These are phyloP conservation scores for Pristis pectinata DNA, from an alignment of 2,797 vertebrate species.

Conservation along the genomic window DNA sequence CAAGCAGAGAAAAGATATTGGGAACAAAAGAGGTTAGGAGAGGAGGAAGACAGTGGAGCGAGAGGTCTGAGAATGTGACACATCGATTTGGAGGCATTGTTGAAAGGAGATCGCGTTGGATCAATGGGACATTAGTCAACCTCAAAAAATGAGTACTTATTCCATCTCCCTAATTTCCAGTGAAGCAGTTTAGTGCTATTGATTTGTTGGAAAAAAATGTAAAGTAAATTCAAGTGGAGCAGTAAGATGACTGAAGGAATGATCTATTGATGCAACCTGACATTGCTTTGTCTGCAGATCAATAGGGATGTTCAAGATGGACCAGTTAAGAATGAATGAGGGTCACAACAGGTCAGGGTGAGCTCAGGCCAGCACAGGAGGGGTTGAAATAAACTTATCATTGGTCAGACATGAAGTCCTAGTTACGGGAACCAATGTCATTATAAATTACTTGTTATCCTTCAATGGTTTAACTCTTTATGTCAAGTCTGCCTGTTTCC, in stretches of 20 bases:
- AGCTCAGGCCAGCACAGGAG: constrained; percentile 54
- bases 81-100: background rate
- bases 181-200: constrained; percentile 68
- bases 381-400: constrained; percentile 17
- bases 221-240: constrained; percentile 65
- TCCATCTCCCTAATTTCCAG: constrained; percentile 72
- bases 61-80: background rate
- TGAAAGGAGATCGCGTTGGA: constrained; percentile 20
- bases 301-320: constrained; percentile 62
- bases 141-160: constrained; percentile 62
- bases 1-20: background rate
- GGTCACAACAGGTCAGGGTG: constrained; percentile 64
- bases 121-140: constrained; percentile 28
- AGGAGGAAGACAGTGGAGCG: background rate
- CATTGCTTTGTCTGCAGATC: constrained; percentile 77
- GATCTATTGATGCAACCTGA: constrained; percentile 85
- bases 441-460: background rate
- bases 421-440: background rate
- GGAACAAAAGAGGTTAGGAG: background rate
- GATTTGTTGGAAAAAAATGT: constrained; percentile 70
- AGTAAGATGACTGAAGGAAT: constrained; percentile 65
- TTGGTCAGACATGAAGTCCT: background rate
- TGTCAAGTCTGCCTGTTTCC: too few relatives aligned
- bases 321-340: constrained; percentile 67
- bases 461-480: background rate